Evolutionary conservation across 2,888 invertebrate species (phyloP).

Genomic region (Mycalesis mineus): DNA sequence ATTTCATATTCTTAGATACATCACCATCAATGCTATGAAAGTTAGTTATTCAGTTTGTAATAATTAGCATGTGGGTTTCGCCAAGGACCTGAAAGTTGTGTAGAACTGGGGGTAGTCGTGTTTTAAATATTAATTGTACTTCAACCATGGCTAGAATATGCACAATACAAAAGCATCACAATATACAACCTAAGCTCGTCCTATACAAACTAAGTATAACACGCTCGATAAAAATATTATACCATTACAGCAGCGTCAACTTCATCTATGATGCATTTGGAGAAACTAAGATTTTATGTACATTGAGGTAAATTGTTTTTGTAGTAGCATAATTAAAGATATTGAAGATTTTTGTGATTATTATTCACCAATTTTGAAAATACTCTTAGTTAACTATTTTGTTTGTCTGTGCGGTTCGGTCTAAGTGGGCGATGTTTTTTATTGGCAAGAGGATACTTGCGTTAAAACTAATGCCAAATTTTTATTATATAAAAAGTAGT

Average conservation of each 20-base stretch:
- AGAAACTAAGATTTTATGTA: neutral
- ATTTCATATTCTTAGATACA: no score
- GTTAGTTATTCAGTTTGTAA: no score
- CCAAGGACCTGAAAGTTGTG: neutral
- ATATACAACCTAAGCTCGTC: slow-evolving; percentile 18
- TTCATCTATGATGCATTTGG: neutral
- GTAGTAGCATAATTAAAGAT: no score
- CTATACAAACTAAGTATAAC: slow-evolving; percentile 14
- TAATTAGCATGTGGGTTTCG: no score
- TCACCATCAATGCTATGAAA: no score
- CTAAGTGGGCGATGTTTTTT: no score
- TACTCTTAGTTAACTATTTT: no score
- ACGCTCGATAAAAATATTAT: neutral
- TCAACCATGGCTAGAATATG: slow-evolving; percentile 17
- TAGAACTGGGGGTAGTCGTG: neutral
- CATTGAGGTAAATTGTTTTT: neutral
- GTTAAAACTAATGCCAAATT: no score
- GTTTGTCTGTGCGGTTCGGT: no score
- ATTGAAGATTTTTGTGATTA: no score
- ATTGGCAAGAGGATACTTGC: no score
- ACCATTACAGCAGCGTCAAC: neutral
- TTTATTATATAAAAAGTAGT: neutral
- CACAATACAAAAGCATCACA: slow-evolving; percentile 21
- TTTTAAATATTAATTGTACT: slow-evolving; percentile 20
- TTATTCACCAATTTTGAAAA: no score